Conservation (phyloP, 2,113 vertebrate genomes). For the Synchiropus splendidus region DNA sequence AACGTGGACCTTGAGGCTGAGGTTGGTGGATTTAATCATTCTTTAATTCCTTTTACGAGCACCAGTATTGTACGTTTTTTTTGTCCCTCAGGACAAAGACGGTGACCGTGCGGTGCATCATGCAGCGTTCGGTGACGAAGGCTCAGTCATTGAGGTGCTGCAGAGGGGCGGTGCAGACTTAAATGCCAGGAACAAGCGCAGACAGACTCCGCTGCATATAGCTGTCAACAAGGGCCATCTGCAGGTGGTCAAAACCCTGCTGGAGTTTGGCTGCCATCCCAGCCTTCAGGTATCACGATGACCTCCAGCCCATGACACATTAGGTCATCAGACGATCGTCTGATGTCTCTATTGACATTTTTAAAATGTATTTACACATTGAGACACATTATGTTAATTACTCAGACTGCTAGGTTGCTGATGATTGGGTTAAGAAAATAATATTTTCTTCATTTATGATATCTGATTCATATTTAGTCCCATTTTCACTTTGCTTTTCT, state of each 20-base stretch:
- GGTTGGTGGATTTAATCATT: slow-evolving; percentile 60
- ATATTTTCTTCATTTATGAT: no score
- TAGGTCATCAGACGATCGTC: no score
- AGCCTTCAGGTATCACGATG: slow-evolving; percentile 84
- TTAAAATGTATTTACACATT: no score
- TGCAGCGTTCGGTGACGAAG: slow-evolving; percentile 94
- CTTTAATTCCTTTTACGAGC: neutral
- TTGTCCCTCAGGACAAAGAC: slow-evolving; percentile 83
- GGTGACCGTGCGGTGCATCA: slow-evolving; percentile 96
- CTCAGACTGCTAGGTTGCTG: no score
- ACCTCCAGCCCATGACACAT: no score
- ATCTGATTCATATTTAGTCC: no score
- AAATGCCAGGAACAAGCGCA: slow-evolving; percentile 93
- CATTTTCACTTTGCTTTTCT: slow-evolving; percentile 11
- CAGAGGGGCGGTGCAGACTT: slow-evolving; percentile 92
- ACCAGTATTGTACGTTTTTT: slow-evolving; percentile 8
- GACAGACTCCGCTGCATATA: slow-evolving; percentile 94
- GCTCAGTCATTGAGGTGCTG: slow-evolving; percentile 94
- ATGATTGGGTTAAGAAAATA: no score
- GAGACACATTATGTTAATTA: no score
- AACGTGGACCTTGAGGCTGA: slow-evolving; percentile 97
- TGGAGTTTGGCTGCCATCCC: slow-evolving; percentile 96
- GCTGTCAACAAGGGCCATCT: slow-evolving; percentile 98
- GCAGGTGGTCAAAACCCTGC: slow-evolving; percentile 93
- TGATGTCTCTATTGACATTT: no score